Base-by-base conservation (phyloP, 2,113 vertebrate genomes). In the human (Homo sapiens) region DNA sequence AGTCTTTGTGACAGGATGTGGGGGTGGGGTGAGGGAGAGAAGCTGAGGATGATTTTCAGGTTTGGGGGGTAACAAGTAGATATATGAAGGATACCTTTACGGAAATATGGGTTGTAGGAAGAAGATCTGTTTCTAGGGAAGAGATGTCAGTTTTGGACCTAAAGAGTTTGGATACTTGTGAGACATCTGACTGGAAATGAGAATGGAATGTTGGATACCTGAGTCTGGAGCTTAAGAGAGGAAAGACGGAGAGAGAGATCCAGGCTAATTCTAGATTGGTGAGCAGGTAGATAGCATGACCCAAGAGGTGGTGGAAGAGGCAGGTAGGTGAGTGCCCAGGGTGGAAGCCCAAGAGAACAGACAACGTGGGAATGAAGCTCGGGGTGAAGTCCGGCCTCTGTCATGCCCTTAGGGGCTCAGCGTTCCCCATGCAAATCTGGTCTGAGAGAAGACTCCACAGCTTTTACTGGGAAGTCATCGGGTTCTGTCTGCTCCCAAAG, bases 401-500 rank as follows among this genome's bases (percentile, higher is more conserved):
- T 64, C 27, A 64, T 0, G 13, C 61, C 27, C 61, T 64, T 30
- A 32, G 61, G 61, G 27, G 18, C 84, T 45, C 30, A 8, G 3
- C 25, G 43, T 13, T 59, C 22, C 30, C 38, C 10, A 3, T 5
- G 25, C 68, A 59, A 2, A 10, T 18, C 1, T 2, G 22, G 10
- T 12, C 84, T 16, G 14, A 73, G 52, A 75, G 75, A 14, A 84
- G 55, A 72, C 32, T 12, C 7, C 9, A 2, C 1, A 0, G 50
- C 40, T 7, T 48, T 52, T 30, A 3, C 0, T 13, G 11, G 0
- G n/a, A 64, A n/a, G 57, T 11, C 6, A 0, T 5, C 10, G 1
- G 25, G 16, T 40, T 72, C 87, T 20, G 2, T 61, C 32, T 80
- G 72, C 55, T 12, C 66, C 72, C 73, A 32, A 10, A 27, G 40